Evolutionary conservation across 2,113 vertebrate genomes (phyloP).

Genomic region (Pseudopodoces humilis): DNA sequence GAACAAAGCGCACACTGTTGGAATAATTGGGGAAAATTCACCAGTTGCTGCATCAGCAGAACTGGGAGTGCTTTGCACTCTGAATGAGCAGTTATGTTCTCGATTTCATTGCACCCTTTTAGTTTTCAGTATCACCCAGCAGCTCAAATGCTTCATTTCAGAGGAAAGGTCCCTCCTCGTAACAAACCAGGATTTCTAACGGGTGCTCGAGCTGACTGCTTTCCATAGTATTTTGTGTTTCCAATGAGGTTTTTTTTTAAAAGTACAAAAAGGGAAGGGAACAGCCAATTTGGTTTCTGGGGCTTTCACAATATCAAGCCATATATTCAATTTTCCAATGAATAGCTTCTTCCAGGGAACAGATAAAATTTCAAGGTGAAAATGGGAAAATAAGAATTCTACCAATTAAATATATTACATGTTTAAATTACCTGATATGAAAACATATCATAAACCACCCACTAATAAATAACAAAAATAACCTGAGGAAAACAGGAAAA

Average conservation of each 20-base stretch:
- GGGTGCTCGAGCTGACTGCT: neutral
- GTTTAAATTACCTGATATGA: neutral
- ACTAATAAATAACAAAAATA: neutral
- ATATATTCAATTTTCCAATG: neutral
- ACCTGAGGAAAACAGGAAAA: neutral
- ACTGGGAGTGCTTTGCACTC: neutral
- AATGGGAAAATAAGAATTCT: neutral
- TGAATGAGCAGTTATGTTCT: neutral
- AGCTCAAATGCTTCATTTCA: neutral
- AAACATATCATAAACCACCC: neutral
- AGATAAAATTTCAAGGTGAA: neutral
- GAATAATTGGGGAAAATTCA: neutral
- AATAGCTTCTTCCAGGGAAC: neutral
- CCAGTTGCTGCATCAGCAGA: neutral
- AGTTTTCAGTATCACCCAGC: neutral
- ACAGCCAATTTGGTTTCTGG: neutral
- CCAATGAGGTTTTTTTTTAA: neutral
- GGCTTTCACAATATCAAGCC: neutral
- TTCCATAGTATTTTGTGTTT: neutral
- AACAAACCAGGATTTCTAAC: neutral
- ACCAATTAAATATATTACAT: neutral
- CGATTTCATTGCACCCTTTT: neutral
- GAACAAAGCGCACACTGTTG: conserved; percentile 15
- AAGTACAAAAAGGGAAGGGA: neutral
- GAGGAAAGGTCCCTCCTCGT: neutral